phyloP scores from a whole-genome alignment of 2,113 vertebrate species.

The Ivindomyrus marchei region DNA sequence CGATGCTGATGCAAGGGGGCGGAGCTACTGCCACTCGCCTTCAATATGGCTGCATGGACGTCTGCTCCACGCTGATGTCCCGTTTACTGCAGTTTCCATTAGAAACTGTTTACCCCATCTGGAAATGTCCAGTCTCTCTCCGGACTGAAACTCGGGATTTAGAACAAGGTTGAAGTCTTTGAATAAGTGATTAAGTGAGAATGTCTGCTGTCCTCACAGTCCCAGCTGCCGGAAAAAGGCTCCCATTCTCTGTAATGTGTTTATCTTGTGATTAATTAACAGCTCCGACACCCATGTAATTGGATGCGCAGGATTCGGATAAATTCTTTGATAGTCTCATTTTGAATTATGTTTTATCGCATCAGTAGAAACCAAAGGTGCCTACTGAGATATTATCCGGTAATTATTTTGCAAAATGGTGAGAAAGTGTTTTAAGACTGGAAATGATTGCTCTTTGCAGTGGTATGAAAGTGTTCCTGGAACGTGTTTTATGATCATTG shows the following conservation, averaged over 20 bases:
- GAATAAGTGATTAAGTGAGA: constrained; percentile 24
- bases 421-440: constrained; percentile 2
- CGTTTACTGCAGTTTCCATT: neutral
- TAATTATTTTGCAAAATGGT: constrained; percentile 5
- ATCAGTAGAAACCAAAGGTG: constrained; percentile 17
- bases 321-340: constrained; percentile 27
- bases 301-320: constrained; percentile 14
- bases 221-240: neutral
- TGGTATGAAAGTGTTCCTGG: neutral
- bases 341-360: constrained; percentile 23
- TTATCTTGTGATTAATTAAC: constrained; percentile 28
- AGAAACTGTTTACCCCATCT: neutral
- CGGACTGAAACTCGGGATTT: constrained; percentile 17
- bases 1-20: neutral
- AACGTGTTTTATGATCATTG: neutral
- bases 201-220: constrained; percentile 18
- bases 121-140: neutral
- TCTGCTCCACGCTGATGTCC: neutral
- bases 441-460: neutral
- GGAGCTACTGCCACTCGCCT: neutral
- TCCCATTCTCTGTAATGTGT: constrained; percentile 17
- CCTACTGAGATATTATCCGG: constrained; percentile 8
- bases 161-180: constrained; percentile 15
- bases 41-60: neutral
- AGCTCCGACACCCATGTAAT: constrained; percentile 24